Conservation (phyloP, 23 tunicate genomes). For the Phallusia fumigata region DNA sequence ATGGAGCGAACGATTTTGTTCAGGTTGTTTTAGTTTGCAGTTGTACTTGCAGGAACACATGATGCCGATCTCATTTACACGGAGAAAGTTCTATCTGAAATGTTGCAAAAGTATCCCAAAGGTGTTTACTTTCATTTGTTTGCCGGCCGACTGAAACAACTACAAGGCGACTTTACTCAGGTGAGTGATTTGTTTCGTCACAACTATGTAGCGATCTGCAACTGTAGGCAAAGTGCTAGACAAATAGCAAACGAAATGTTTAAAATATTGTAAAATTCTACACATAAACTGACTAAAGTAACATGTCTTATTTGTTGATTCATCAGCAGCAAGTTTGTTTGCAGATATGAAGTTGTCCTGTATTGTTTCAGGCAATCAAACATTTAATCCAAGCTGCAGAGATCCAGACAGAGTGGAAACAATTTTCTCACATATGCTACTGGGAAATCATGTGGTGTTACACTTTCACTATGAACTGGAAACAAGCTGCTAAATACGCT, state of each 20-base stretch:
- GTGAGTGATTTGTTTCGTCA: constrained; percentile 43
- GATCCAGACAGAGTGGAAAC: constrained; percentile 85
- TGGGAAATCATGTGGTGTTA: constrained; percentile 98
- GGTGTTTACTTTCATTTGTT: constrained; percentile 77
- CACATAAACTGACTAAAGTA: not conserved
- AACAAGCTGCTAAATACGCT: constrained; percentile 69
- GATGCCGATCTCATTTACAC: constrained; percentile 54
- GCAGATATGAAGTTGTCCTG: no score
- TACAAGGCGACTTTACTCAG: constrained; percentile 59
- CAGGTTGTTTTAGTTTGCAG: no score
- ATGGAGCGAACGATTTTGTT: no score
- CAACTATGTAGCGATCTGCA: no score
- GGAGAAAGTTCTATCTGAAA: constrained; percentile 36
- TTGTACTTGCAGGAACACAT: constrained; percentile 34
- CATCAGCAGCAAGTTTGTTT: not conserved
- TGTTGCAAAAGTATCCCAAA: constrained; percentile 71
- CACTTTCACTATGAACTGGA: constrained; percentile 61
- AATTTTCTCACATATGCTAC: constrained; percentile 86
- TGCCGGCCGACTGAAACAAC: constrained; percentile 69
- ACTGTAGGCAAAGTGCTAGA: no score
- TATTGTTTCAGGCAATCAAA: constrained; percentile 53
- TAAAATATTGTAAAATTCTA: not conserved
- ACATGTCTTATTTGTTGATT: no score
- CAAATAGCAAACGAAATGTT: no score
- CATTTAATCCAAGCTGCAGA: constrained; percentile 61